Conservation (phyloP, 2,797 vertebrate species). For the Kryptolebias ocellatus region DNA sequence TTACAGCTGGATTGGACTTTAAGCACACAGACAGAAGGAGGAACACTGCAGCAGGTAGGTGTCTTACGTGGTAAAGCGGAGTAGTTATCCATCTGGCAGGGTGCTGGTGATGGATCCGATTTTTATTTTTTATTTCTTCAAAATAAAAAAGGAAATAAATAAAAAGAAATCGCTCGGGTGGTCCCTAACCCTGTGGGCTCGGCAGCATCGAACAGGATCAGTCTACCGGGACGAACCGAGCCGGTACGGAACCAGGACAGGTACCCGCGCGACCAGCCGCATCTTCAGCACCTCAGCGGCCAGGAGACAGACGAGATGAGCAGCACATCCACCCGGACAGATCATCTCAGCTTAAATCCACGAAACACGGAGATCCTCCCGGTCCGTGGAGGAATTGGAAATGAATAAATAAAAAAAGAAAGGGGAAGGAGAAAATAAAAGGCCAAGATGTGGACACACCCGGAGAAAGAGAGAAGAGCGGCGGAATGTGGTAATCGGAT, state of each 20-base stretch:
- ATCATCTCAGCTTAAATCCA: slow-evolving; percentile 57
- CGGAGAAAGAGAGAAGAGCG: slow-evolving; percentile 29
- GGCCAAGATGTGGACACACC: slow-evolving; percentile 25
- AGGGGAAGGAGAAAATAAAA: neutral
- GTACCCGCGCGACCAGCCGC: slow-evolving; percentile 61
- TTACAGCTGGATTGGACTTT: too few species aligned
- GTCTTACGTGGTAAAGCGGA: slow-evolving; percentile 87
- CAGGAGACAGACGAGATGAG: slow-evolving; percentile 35
- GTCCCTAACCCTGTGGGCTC: slow-evolving; percentile 29
- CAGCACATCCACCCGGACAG: slow-evolving; percentile 22
- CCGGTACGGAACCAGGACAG: slow-evolving; percentile 59
- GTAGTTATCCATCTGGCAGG: slow-evolving; percentile 88
- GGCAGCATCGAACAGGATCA: slow-evolving; percentile 54
- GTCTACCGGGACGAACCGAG: slow-evolving; percentile 65
- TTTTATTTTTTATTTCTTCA: neutral
- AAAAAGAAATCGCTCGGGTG: slow-evolving; percentile 32
- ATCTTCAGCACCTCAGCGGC: slow-evolving; percentile 54
- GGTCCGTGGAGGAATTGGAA: slow-evolving; percentile 25
- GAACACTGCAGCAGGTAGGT: slow-evolving; percentile 63
- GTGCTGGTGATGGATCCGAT: slow-evolving; percentile 53
- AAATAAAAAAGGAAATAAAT: neutral
- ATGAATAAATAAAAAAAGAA: neutral
- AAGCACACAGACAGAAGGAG: slow-evolving; percentile 16
- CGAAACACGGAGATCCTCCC: slow-evolving; percentile 26
- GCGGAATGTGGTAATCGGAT: slow-evolving; percentile 23